A percentile compares a stretch with the other conserved stretches of the same genome.
phyloP scores from a whole-genome alignment of 1,140 invertebrate genomes.

The Spodoptera frugiperda region DNA sequence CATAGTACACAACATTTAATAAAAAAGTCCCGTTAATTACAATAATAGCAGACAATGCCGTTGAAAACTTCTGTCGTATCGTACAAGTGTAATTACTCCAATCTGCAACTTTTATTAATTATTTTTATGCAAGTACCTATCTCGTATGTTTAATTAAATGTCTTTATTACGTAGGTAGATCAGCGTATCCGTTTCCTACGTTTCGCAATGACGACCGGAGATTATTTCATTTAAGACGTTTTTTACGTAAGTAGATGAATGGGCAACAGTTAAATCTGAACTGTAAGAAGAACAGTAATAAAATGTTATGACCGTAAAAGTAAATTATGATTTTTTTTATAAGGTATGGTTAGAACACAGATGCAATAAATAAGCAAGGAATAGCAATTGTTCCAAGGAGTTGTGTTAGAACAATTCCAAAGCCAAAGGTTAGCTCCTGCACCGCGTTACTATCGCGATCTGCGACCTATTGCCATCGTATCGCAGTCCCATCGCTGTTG shows the following conservation, averaged over 20 bases:
- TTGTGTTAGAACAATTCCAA: neutral
- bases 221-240: too few species aligned
- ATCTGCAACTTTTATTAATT: neutral
- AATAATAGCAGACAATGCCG: slow-evolving; percentile 10
- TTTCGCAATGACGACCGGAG: too few species aligned
- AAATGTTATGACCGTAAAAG: too few species aligned
- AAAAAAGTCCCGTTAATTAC: slow-evolving; percentile 19
- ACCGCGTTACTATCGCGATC: slow-evolving; percentile 5
- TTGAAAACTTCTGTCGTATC: neutral
- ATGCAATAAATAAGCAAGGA: neutral
- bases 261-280: too few species aligned
- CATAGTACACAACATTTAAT: slow-evolving; percentile 5
- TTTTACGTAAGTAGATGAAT: too few species aligned
- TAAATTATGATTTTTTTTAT: too few species aligned
- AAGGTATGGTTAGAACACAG: neutral
- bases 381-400: slow-evolving; percentile 3
- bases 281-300: too few species aligned
- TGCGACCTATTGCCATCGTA: slow-evolving; percentile 12
- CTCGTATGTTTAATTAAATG: too few species aligned
- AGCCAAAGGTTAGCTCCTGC: slow-evolving; percentile 10
- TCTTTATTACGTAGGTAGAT: too few species aligned
- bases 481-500: neutral
- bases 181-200: too few species aligned
- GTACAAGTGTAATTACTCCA: neutral
- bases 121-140: neutral